A percentile compares a stretch with the other conserved stretches of the same genome.
Evolutionary conservation across 2,797 vertebrate species (phyloP).

Genomic region (Phoxinus dragarum): DNA sequence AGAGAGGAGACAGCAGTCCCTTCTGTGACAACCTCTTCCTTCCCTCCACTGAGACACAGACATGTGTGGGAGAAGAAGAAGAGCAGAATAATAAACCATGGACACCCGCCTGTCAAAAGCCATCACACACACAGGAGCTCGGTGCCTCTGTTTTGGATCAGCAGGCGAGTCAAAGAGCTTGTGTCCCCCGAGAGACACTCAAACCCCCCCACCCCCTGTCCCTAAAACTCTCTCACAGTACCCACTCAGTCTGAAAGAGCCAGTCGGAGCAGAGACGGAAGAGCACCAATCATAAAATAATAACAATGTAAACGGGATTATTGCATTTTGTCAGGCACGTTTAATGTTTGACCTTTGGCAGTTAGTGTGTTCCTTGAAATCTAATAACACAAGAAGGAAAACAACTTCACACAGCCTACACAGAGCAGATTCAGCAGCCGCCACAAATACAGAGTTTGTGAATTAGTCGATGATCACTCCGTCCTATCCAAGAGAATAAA

Average conservation of each 20-base stretch:
- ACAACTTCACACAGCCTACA: not conserved
- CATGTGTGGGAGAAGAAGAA: constrained; percentile 11
- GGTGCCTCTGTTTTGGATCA: constrained; percentile 34
- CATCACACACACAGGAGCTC: constrained; percentile 32
- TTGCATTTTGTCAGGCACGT: constrained; percentile 6
- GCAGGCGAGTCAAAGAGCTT: constrained; percentile 18
- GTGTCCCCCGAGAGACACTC: constrained; percentile 10
- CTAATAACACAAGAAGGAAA: constrained; percentile 15
- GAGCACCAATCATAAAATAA: constrained; percentile 1
- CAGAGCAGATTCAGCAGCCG: not conserved
- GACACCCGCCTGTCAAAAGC: constrained; percentile 34
- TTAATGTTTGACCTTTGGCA: constrained; percentile 33
- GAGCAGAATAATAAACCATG: constrained; percentile 11
- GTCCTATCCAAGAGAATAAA: not conserved
- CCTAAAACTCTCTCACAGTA: not conserved
- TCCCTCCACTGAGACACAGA: constrained; percentile 30
- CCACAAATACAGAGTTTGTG: constrained; percentile 6
- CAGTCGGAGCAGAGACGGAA: not conserved
- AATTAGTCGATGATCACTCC: not conserved
- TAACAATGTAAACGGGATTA: constrained; percentile 10
- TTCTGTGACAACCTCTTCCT: constrained; percentile 25
- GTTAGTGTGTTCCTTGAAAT: constrained; percentile 29
- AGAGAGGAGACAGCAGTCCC: not conserved
- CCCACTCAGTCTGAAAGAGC: not conserved
- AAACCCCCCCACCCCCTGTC: not conserved